These are phyloP conservation scores for Hipposideros larvatus DNA, from an alignment of 2,797 vertebrate genomes.

Conservation along the genomic window DNA sequence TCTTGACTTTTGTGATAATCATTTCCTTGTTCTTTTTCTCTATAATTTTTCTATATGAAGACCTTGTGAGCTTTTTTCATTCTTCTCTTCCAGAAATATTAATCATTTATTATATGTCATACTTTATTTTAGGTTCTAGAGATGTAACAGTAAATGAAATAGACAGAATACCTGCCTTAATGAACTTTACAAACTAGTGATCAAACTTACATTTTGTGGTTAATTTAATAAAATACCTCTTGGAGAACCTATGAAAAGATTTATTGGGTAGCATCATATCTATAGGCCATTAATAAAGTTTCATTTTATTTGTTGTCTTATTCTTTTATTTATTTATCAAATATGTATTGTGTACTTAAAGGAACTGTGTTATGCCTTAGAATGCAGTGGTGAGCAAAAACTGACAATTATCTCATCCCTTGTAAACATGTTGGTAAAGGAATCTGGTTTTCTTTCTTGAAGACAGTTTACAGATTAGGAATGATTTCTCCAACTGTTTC, in stretches of 20 bases:
- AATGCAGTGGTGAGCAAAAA: neutral
- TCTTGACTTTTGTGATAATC: constrained; percentile 8
- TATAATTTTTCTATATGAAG: neutral
- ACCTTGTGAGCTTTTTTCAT: neutral
- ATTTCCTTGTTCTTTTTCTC: constrained; percentile 18
- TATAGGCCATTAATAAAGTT: neutral
- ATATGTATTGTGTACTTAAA: neutral
- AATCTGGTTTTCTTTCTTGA: neutral
- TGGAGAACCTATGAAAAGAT: neutral
- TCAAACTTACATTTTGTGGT: neutral
- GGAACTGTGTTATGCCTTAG: neutral
- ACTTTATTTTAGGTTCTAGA: neutral
- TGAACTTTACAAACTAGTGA: constrained; percentile 24
- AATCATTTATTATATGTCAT: neutral
- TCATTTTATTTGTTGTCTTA: neutral
- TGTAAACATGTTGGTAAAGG: constrained; percentile 3
- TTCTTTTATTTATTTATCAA: neutral
- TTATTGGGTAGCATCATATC: neutral
- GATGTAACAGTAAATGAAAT: neutral
- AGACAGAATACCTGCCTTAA: neutral
- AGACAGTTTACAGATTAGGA: neutral
- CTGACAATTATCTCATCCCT: neutral
- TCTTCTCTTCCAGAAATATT: constrained; percentile 25
- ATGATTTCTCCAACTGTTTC: neutral
- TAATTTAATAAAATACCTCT: constrained; percentile 3